A percentile compares a stretch with the other conserved stretches of the same genome.
phyloP scores from a whole-genome alignment of 2,888 invertebrate genomes.

The Gastrophysa polygoni region DNA sequence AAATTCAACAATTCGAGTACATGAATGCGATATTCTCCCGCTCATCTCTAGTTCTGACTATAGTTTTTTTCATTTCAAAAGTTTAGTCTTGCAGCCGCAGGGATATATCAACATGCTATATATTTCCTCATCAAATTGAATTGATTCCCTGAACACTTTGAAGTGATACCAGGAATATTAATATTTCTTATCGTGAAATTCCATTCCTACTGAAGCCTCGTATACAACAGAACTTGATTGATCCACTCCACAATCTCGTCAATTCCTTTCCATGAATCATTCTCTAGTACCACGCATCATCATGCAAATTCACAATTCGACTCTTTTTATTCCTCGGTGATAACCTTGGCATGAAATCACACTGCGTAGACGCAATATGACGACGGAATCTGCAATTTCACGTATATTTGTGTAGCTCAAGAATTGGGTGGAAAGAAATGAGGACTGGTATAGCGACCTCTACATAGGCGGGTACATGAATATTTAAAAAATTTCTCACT shows the following conservation, averaged over 20 bases:
- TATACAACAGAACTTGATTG: not conserved
- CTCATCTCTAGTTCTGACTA: too few relatives aligned
- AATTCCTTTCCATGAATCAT: slow-evolving; percentile 16
- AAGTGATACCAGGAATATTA: not conserved
- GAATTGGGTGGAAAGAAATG: not conserved
- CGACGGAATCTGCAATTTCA: slow-evolving; percentile 9
- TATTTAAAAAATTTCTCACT: not conserved
- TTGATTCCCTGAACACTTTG: not conserved
- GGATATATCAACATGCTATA: too few relatives aligned
- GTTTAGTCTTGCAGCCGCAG: too few relatives aligned
- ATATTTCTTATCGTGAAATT: not conserved
- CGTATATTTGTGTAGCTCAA: not conserved
- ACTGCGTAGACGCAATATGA: slow-evolving; percentile 10
- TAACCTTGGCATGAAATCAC: slow-evolving; percentile 17
- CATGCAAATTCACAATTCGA: slow-evolving; percentile 22
- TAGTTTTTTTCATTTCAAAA: too few relatives aligned
- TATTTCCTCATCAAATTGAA: too few relatives aligned
- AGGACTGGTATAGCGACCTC: not conserved
- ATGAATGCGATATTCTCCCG: too few relatives aligned
- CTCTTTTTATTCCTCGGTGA: slow-evolving; percentile 15
- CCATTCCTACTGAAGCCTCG: not conserved
- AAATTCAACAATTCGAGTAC: too few relatives aligned
- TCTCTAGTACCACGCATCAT: slow-evolving; percentile 9
- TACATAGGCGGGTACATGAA: not conserved
- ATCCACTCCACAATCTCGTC: slow-evolving; percentile 2